phyloP scores from a whole-genome alignment of 2,113 vertebrate genomes.

The Mohoua ochrocephala region DNA sequence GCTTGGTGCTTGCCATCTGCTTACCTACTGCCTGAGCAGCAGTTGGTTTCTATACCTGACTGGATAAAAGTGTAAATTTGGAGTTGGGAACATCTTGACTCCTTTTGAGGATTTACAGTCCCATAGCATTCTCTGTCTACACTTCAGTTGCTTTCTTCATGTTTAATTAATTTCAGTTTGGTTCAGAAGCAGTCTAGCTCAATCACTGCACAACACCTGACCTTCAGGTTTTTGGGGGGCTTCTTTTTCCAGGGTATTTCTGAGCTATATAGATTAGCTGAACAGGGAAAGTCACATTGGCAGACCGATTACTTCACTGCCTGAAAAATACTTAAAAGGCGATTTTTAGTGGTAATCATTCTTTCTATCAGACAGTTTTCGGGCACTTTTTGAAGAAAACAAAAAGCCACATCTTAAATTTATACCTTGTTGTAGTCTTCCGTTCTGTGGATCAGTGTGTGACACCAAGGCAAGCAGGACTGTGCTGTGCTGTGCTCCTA shows the following conservation, averaged over 20 bases:
- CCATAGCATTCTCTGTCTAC: background rate
- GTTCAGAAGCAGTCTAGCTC: slow-evolving; percentile 6
- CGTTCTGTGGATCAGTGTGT: background rate
- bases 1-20: slow-evolving; percentile 27
- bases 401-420: background rate
- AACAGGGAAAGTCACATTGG: background rate
- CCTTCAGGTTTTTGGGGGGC: background rate
- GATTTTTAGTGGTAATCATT: background rate
- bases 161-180: slow-evolving; percentile 30
- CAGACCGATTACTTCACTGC: background rate
- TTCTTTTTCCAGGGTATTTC: background rate
- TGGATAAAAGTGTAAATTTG: slow-evolving; percentile 41
- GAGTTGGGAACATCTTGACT: background rate
- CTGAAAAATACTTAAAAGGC: background rate
- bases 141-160: slow-evolving; percentile 22
- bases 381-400: background rate
- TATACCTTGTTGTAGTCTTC: background rate
- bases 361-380: background rate
- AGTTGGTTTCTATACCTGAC: slow-evolving; percentile 41
- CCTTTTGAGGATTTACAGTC: background rate
- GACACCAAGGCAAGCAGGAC: background rate
- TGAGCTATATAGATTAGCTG: background rate
- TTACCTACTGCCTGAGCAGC: slow-evolving; percentile 18
- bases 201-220: background rate
- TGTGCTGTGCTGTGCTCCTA: background rate